Percentiles rank a stretch among this genome's conserved stretches.
phyloP scores from a whole-genome alignment of 2,888 invertebrate genomes.

The Drosophila rubida region DNA sequence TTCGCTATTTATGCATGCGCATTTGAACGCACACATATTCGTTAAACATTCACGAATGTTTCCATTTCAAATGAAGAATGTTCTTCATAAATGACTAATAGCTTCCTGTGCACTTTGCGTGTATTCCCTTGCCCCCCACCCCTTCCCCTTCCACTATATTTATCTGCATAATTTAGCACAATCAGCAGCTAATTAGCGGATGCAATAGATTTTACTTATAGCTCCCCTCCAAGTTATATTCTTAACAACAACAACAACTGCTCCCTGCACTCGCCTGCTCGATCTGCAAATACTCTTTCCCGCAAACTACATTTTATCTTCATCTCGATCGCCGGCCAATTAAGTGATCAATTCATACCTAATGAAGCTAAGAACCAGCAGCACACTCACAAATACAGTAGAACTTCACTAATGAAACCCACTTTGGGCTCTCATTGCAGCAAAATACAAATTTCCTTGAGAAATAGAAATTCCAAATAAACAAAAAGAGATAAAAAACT shows the following conservation, averaged over 20 bases:
- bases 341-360: too few relatives aligned
- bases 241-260: neutral
- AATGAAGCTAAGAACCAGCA: too few relatives aligned
- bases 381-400: too few relatives aligned
- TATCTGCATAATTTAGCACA: conserved; percentile 48
- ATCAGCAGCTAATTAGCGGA: conserved; percentile 53
- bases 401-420: too few relatives aligned
- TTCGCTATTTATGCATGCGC: conserved; percentile 17
- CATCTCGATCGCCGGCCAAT: too few relatives aligned
- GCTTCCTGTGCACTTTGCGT: conserved; percentile 49
- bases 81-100: conserved; percentile 53
- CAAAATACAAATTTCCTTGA: too few relatives aligned
- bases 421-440: too few relatives aligned
- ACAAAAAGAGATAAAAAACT: too few relatives aligned
- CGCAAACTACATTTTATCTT: neutral
- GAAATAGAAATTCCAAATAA: too few relatives aligned
- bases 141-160: neutral
- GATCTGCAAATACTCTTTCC: conserved; percentile 1
- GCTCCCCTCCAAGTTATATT: neutral
- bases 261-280: too few relatives aligned
- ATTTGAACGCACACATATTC: conserved; percentile 29
- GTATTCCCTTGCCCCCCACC: neutral
- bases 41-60: conserved; percentile 38
- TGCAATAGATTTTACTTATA: conserved; percentile 41
- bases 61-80: conserved; percentile 38